Base-by-base conservation (phyloP, 2,113 vertebrate genomes). In the Ptychochromis oligacanthus region DNA sequence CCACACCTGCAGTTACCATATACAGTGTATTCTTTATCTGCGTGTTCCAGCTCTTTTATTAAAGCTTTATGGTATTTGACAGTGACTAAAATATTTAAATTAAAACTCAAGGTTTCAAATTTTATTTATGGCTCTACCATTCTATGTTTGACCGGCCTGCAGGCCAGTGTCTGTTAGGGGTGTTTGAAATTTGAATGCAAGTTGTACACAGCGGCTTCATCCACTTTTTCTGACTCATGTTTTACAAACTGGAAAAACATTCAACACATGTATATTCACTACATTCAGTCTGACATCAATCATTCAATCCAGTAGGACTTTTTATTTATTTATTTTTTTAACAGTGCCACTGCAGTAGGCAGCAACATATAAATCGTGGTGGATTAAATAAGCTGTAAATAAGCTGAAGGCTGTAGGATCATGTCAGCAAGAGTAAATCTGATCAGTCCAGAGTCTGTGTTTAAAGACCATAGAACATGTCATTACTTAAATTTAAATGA, bases 181-280 rank as follows among this genome's bases (percentile, higher is more conserved):
- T 46, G 40, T 49, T 49, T 17, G 11, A 15, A 52, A 14, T 62
- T 36, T 36, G 11, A 54, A 54, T 34, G 34, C 8, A 57, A n/a
- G 40, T 49, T 26, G 17, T 10, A 59, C 5, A 22, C 18, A 58
- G 12, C 54, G 31, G 26, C 11, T 54, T 74, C 49, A 31, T 15
- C 36, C 43, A 24, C 43, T 9, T 52, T 28, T 13, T 55, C 59
- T 62, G 70, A 43, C 18, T 62, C 43, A 36, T 57, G 20, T 26
- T 80, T 81, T 24, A 70, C 7, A 77, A 43, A 28, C n/a, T 76
- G 38, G 60, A 67, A 60, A 36, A 46, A 14, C 65, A 70, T 49
- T 49, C 65, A 70, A 22, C 64, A 70, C 65, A 70, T 70, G 9
- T 17, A 15, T 5, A 49, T 49, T 49, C 46, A 49, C 46, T 49